Conservation (phyloP, 2,113 vertebrate genomes). For the Trichechus manatus region DNA sequence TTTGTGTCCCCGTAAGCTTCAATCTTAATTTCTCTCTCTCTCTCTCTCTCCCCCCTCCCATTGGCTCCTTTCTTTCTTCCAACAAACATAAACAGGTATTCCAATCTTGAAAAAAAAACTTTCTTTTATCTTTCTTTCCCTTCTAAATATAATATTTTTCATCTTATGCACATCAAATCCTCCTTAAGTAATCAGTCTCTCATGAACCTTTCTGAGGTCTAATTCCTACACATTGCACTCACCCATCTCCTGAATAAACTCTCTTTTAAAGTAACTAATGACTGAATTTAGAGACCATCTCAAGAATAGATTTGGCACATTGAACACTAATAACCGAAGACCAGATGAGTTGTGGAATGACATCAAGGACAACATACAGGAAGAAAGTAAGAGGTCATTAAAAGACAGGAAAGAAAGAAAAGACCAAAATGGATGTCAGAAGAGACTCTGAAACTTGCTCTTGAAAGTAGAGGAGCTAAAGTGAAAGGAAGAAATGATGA, state of each 20-base stretch:
- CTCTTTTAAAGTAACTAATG: background rate
- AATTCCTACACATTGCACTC: background rate
- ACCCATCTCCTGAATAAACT: background rate
- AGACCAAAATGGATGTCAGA: no score
- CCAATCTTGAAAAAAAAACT: background rate
- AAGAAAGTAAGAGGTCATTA: no score
- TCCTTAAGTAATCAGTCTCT: background rate
- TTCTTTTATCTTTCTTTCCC: background rate
- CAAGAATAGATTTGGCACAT: no score
- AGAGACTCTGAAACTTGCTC: no score
- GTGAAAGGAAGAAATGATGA: no score
- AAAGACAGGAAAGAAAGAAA: no score
- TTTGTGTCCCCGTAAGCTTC: background rate
- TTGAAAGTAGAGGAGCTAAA: no score
- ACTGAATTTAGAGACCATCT: no score
- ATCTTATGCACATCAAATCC: background rate
- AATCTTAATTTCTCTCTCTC: background rate
- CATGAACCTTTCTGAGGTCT: background rate
- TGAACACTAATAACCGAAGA: no score
- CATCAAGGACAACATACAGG: no score
- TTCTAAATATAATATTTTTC: background rate
- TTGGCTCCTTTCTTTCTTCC: background rate
- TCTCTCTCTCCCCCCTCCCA: rapidly evolving
- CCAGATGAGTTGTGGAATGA: no score
- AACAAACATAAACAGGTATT: background rate